Evolutionary conservation across 2,797 vertebrate genomes (phyloP).

Genomic region (Gastrophryne carolinensis): DNA sequence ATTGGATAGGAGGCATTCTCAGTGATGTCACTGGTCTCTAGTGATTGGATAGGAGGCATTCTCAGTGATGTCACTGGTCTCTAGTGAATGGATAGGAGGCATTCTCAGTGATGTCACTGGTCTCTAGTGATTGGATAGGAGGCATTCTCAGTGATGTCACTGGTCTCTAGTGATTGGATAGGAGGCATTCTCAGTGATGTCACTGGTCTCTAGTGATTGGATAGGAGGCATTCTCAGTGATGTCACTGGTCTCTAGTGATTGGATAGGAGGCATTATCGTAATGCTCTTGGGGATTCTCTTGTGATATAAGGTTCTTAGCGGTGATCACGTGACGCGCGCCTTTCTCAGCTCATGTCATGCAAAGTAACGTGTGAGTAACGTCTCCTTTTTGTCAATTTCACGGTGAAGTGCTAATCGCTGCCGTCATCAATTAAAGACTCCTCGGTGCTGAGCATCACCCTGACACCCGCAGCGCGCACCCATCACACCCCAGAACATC

Average conservation of each 20-base stretch:
- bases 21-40: not conserved
- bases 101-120: not conserved
- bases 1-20: too few relatives aligned
- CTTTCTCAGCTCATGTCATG: not conserved
- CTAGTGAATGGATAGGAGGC: not conserved
- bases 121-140: not conserved
- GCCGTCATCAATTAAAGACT: conserved; percentile 35
- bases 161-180: not conserved
- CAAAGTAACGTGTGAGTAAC: conserved; percentile 24
- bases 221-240: not conserved
- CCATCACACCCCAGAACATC: conserved; percentile 14
- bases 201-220: not conserved
- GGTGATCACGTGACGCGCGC: conserved; percentile 59
- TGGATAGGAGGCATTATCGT: not conserved
- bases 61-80: not conserved
- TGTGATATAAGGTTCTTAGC: conserved; percentile 59
- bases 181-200: not conserved
- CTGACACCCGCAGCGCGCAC: conserved; percentile 22
- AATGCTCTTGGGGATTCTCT: not conserved
- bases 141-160: not conserved
- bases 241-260: not conserved
- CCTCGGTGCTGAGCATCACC: conserved; percentile 19
- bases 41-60: too few relatives aligned
- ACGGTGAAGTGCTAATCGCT: conserved; percentile 21
- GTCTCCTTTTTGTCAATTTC: conserved; percentile 31